Evolutionary conservation across 2,113 vertebrate species (phyloP).

Genomic region (Acrocephalus kingi): DNA sequence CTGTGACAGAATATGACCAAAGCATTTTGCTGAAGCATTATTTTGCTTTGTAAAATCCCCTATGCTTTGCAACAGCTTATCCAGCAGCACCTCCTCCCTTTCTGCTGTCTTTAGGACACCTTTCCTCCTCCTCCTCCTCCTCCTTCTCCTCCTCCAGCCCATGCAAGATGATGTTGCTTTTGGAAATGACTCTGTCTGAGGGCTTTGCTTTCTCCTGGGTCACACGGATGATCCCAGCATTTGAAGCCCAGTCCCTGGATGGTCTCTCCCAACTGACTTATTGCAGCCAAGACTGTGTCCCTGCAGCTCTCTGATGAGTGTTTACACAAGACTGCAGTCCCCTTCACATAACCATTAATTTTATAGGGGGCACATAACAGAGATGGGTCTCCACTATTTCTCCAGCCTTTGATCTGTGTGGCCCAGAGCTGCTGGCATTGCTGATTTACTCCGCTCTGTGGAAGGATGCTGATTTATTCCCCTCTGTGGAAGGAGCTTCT

Average conservation of each 20-base stretch:
- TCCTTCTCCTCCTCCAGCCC: background rate
- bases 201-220: background rate
- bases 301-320: background rate
- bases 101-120: background rate
- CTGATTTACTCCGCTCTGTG: background rate
- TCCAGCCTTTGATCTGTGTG: constrained; percentile 52
- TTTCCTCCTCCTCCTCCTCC: background rate
- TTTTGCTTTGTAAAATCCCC: background rate
- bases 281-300: background rate
- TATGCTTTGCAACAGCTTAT: background rate
- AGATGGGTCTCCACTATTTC: background rate
- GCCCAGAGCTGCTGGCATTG: background rate
- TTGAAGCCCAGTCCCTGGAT: background rate
- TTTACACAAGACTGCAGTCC: constrained; percentile 32
- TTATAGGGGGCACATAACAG: constrained; percentile 27
- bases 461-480: background rate
- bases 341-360: constrained; percentile 43
- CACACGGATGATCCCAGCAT: fast-evolving
- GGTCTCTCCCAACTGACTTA: background rate
- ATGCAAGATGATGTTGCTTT: background rate
- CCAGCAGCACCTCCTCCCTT: background rate
- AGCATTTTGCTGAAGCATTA: constrained; percentile 2
- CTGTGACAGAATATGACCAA: background rate
- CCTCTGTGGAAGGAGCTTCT: background rate
- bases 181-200: background rate